Percentiles rank a stretch among this genome's conserved stretches.
Conservation (phyloP, 2,113 vertebrate species). For the Bucco capensis region DNA sequence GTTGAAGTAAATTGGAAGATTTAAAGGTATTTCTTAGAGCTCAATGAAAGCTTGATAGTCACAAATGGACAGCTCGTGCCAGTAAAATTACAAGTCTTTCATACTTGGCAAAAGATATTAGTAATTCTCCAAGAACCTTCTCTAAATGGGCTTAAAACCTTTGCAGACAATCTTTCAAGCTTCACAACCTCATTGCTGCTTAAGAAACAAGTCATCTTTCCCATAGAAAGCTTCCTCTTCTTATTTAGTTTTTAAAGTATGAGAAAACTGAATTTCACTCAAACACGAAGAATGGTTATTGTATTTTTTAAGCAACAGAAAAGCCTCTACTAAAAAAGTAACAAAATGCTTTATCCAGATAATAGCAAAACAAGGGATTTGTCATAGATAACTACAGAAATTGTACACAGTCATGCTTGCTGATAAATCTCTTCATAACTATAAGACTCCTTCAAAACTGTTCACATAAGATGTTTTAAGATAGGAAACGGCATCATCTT, state of each 20-base stretch:
- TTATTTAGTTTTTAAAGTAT: background rate
- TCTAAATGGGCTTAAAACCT: background rate
- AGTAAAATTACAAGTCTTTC: background rate
- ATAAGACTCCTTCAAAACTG: background rate
- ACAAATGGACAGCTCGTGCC: background rate
- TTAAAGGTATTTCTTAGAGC: background rate
- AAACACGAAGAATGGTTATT: background rate
- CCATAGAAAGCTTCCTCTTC: background rate
- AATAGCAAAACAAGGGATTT: background rate
- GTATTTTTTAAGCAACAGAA: background rate
- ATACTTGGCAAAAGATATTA: background rate
- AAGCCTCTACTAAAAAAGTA: background rate
- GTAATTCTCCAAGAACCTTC: background rate
- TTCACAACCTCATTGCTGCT: background rate
- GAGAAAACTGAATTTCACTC: background rate
- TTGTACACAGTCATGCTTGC: background rate
- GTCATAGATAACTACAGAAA: background rate
- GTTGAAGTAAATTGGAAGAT: background rate
- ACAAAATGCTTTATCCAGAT: background rate
- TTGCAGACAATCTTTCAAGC: background rate
- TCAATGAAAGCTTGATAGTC: background rate
- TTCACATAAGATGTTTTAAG: background rate
- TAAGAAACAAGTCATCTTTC: background rate
- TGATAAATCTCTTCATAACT: background rate
- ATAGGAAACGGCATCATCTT: background rate